Evolutionary conservation across 2,113 vertebrate species (phyloP).

Genomic region (Gasterosteus nipponicus): DNA sequence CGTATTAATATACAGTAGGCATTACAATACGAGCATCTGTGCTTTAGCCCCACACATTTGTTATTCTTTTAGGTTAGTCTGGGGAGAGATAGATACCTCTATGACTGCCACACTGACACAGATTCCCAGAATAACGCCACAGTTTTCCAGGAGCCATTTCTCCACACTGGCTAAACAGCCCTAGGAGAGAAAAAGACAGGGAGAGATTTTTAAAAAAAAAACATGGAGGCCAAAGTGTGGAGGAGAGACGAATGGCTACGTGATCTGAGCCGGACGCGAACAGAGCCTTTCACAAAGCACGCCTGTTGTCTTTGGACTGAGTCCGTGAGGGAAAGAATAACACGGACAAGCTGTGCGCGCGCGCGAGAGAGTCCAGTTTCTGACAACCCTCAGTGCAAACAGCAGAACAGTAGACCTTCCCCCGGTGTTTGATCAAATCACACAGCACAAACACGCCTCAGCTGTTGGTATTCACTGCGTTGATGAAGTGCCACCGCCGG

Average conservation of each 20-base stretch:
- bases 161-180: slow-evolving; percentile 87
- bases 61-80: neutral
- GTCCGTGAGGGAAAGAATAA: slow-evolving; percentile 63
- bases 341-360: slow-evolving; percentile 37
- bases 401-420: slow-evolving; percentile 44
- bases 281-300: slow-evolving; percentile 66
- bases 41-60: too few species aligned
- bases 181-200: slow-evolving; percentile 70
- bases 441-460: slow-evolving; percentile 30
- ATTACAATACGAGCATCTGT: too few species aligned
- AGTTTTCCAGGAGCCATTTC: slow-evolving; percentile 88
- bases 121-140: slow-evolving; percentile 90
- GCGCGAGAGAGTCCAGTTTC: slow-evolving; percentile 19
- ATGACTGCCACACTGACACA: slow-evolving; percentile 87
- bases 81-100: slow-evolving; percentile 83
- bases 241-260: slow-evolving; percentile 43
- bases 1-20: too few species aligned
- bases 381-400: slow-evolving; percentile 58
- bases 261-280: slow-evolving; percentile 60
- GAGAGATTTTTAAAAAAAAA: slow-evolving; percentile 25
- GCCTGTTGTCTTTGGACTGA: slow-evolving; percentile 63
- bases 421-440: slow-evolving; percentile 39
- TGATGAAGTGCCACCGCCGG: slow-evolving; percentile 31
- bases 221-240: neutral
- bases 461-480: slow-evolving; percentile 18